Base-by-base conservation (phyloP, 2,888 invertebrate species). In the Penaeus monodon region DNA sequence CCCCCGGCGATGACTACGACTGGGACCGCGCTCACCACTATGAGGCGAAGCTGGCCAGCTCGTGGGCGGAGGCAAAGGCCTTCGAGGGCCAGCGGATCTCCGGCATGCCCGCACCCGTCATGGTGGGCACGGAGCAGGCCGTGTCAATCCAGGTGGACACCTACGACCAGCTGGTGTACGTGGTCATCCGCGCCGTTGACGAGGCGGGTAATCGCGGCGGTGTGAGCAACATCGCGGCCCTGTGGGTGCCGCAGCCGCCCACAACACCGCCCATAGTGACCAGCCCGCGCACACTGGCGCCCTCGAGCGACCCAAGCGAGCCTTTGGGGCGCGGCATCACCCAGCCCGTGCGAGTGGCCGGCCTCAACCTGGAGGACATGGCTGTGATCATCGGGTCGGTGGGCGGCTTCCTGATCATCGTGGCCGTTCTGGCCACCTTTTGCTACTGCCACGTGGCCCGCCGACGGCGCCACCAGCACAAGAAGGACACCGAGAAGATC, bases 211-310 rank as follows among this genome's bases (percentile, higher is more conserved):
- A 94, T 10, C 93, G 93, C 0, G 91, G 91, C 20, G 90, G 89
- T 17, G 87, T 91, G 65, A 94, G 94, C 4, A 94, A 94, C 91
- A 94, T 93, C 92, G 94, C 94, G 2, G 91, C 93, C 33, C 93
- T 94, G 20, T 92, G 93, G 88, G 93, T 94, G 1, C 93, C 94
- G 3, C 94, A 94, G 2, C 93, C 93, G 44, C 93, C 93, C 24
- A 89, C 89, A 3, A 89, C 89, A 17, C 78, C 87, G 38, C 88
- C 88, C 24, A 73, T 84, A 44, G 63, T 86, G 64, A 89, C 86
- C 29, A 88, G 80, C 77, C 79, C 86, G 38, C 78, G 70, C 65
- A 86, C 84, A 17, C 73, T 74, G 22, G 76, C 77, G 27, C 88
- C 88, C 68, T 84, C 86, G 44, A 84, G 77, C 29, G 66, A 82